These are phyloP conservation scores for Monomorium pharaonis DNA, from an alignment of 1,140 invertebrate species.

Conservation along the genomic window DNA sequence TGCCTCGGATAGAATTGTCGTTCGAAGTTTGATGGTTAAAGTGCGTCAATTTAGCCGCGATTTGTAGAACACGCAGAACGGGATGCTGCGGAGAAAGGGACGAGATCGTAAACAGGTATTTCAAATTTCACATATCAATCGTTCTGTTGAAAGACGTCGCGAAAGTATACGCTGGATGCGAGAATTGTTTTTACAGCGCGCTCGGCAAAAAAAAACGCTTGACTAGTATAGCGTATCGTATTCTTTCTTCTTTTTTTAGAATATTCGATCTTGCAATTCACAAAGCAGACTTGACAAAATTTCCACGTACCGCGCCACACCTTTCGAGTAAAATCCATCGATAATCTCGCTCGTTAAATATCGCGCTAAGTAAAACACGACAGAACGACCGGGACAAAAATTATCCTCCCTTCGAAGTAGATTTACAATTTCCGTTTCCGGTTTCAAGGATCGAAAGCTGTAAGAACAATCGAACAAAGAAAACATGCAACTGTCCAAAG, in stretches of 20 bases:
- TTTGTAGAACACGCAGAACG: conserved; percentile 2
- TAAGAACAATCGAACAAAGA: conserved; percentile 70
- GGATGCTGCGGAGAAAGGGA: background rate
- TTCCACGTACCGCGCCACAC: background rate
- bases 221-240: background rate
- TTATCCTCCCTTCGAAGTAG: background rate
- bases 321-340: background rate
- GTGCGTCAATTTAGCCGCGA: conserved; percentile 21
- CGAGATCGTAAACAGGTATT: conserved; percentile 61
- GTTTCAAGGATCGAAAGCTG: conserved; percentile 79
- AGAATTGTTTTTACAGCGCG: conserved; percentile 47
- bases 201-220: conserved; percentile 32
- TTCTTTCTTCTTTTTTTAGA: background rate
- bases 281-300: conserved; percentile 18
- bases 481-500: conserved; percentile 74
- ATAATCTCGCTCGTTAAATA: conserved; percentile 7
- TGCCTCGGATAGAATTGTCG: conserved; percentile 41
- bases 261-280: conserved; percentile 31
- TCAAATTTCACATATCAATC: conserved; percentile 71
- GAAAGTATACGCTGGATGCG: conserved; percentile 42
- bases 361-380: conserved; percentile 1
- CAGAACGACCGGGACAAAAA: conserved; percentile 8
- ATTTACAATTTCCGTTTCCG: conserved; percentile 77
- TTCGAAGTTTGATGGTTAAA: conserved; percentile 18
- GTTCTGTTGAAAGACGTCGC: conserved; percentile 57